A percentile compares a stretch with the other conserved stretches of the same genome.
These are phyloP conservation scores for Eilema caniola DNA, from an alignment of 2,888 invertebrate genomes.

Conservation along the genomic window DNA sequence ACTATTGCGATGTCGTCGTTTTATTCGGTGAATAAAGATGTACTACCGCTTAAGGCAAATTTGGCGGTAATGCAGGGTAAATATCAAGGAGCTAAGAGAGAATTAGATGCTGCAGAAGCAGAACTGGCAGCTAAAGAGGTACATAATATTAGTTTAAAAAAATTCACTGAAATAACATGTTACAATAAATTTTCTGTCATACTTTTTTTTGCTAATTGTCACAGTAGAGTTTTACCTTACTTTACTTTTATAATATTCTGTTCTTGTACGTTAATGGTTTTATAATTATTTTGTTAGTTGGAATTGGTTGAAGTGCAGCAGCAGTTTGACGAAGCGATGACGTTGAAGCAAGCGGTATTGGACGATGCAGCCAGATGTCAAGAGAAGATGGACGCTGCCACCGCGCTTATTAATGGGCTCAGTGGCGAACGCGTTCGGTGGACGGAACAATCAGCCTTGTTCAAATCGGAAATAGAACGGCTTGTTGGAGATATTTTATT, in stretches of 20 bases:
- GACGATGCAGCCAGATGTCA: conserved; percentile 94
- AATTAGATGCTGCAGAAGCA: conserved; percentile 88
- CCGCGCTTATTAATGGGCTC: conserved; percentile 94
- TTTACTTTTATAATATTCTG: background rate
- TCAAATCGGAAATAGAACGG: conserved; percentile 93
- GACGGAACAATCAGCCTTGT: conserved; percentile 94
- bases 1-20: conserved; percentile 95
- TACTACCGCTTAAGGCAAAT: conserved; percentile 94
- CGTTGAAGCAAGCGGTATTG: conserved; percentile 90
- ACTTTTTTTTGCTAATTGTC: background rate
- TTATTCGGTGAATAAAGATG: conserved; percentile 95
- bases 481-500: conserved; percentile 94
- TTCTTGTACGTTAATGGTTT: background rate
- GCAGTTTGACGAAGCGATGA: conserved; percentile 91
- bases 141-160: background rate
- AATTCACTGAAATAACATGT: background rate
- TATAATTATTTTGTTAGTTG: conserved; percentile 52
- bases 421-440: conserved; percentile 94
- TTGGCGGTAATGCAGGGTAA: conserved; percentile 92
- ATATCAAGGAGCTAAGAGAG: conserved; percentile 88
- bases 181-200: background rate
- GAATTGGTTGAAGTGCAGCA: conserved; percentile 88
- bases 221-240: background rate
- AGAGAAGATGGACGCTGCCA: conserved; percentile 95
- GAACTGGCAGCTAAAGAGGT: conserved; percentile 84